These are phyloP conservation scores for Eilema sororculum DNA, from an alignment of 2,888 invertebrate species.

Conservation along the genomic window DNA sequence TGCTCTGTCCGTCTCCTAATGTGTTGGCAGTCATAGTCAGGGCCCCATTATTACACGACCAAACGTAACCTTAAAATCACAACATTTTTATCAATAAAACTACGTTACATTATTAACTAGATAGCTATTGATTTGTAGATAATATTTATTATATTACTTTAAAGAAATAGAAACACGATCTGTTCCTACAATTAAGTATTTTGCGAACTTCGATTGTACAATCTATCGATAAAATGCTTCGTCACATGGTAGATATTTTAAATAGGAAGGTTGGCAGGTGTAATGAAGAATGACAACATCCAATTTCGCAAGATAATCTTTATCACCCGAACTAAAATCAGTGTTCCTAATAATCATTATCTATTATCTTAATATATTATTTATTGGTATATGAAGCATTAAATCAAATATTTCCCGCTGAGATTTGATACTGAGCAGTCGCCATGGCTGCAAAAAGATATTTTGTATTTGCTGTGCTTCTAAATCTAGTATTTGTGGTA, in stretches of 20 bases:
- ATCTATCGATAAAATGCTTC: neutral
- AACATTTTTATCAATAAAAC: neutral
- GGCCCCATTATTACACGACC: no score
- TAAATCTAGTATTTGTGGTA: slow-evolving; percentile 28
- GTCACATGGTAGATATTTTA: neutral
- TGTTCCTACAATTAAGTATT: neutral
- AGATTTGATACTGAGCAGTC: slow-evolving; percentile 18
- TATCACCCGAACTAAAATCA: neutral
- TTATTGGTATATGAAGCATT: neutral
- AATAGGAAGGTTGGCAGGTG: neutral
- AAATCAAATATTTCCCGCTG: neutral
- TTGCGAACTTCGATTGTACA: neutral
- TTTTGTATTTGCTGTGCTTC: slow-evolving; percentile 30
- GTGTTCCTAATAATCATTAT: slow-evolving; percentile 8
- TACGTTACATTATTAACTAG: neutral
- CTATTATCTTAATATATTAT: slow-evolving; percentile 1
- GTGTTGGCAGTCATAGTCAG: no score
- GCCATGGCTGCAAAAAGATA: slow-evolving; percentile 31
- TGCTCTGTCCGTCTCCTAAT: no score
- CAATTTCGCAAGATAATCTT: neutral
- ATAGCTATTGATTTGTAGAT: neutral
- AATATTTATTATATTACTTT: slow-evolving; percentile 2
- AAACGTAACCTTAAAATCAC: neutral
- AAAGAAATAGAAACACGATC: neutral
- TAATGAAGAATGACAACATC: neutral